Base-by-base conservation (phyloP, 2,113 vertebrate species). In the Bambusicola thoracicus region DNA sequence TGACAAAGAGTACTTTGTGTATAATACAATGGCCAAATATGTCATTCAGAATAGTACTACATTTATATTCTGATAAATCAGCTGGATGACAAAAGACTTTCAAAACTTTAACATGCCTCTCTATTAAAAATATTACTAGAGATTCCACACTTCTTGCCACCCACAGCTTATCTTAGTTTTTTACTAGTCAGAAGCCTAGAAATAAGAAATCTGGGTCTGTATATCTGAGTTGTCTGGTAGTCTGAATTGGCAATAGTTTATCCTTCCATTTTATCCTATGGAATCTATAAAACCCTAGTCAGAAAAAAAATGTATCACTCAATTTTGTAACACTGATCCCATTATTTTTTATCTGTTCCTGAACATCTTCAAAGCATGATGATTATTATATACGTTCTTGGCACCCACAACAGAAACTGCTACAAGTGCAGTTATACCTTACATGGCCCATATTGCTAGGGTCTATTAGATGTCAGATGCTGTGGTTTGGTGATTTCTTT, bases 271-370 rank as follows among this genome's bases (percentile, higher is more conserved):
- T 36, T 44, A 32, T 43, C 53, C 17, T 51, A 34, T 1, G 72
- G 34, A 72, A 76, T 41, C 48, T 30, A 82, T 68, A 65, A 93
- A 51, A 69, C 6, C 1, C 53, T 32, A 56, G 30, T 44, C 59
- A 83, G 55, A 27, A 30, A 30, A 55, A 87, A 48, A 27, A 13
- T 0, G 0, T 6, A 43, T 58, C 20, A 22, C 10, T 76, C 40
- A 27, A 21, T 41, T 69, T 49, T 27, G 13, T 62, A 62, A 30
- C 38, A 58, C 24, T 0, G 0, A 24, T 11, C 3, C 13, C 18
- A 55, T 1, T 0, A 18, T 43, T 68, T 74, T 90, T 92, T n/a
- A 73, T 58, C 63, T 43, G 13, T 29, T 70, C n/a, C 46, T 11
- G 2, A 13, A 65, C 6, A 36, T 44, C 36, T 74, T 9, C 30